Conservation (phyloP, 2,888 invertebrate genomes). For the Caenorhabditis sp. region DNA sequence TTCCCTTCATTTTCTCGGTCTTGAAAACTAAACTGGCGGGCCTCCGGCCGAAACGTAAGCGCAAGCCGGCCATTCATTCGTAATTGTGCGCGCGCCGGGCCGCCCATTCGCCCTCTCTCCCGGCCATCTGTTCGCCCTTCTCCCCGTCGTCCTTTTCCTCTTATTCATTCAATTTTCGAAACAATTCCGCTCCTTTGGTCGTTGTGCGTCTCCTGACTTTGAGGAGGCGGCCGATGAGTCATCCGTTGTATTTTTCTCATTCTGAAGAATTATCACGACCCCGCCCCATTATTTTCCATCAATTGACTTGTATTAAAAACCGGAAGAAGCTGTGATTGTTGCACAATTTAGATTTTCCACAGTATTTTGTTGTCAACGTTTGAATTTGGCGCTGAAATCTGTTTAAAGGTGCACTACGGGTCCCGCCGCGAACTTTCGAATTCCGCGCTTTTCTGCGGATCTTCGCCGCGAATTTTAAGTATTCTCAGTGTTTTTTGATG, state of each 20-base stretch:
- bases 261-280: background rate
- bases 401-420: no score
- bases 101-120: constrained; percentile 15
- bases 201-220: constrained; percentile 9
- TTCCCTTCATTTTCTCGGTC: constrained; percentile 3
- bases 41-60: background rate
- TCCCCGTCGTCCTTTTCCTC: no score
- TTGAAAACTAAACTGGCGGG: constrained; percentile 26
- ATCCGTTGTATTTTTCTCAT: constrained; percentile 7
- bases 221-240: background rate
- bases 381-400: no score
- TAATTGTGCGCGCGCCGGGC: constrained; percentile 32
- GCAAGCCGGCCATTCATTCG: constrained; percentile 35
- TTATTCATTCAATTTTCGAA: constrained; percentile 41
- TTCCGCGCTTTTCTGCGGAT: no score
- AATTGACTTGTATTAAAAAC: no score
- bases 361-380: no score
- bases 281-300: no score
- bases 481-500: background rate
- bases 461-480: no score
- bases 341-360: no score
- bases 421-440: no score
- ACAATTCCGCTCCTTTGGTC: constrained; percentile 9
- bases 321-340: no score
- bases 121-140: constrained; percentile 28